Percentiles rank a stretch among this genome's conserved stretches.
Conservation (phyloP, 2,113 vertebrate genomes). For the Malurus melanocephalus region DNA sequence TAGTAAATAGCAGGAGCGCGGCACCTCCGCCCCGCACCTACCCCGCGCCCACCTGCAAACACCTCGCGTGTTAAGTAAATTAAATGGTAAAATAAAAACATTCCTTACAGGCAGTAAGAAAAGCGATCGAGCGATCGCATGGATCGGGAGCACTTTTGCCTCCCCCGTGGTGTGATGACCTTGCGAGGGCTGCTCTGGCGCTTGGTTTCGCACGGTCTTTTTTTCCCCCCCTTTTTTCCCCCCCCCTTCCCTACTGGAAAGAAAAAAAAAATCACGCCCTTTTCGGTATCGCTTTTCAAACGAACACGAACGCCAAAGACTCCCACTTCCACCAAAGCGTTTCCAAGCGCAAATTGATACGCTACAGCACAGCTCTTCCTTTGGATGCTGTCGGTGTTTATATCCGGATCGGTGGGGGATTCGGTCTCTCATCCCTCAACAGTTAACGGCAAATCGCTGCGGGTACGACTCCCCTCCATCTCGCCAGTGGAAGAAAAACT, state of each 20-base stretch:
- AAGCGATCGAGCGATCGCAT: background rate
- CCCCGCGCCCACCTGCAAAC: background rate
- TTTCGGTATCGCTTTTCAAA: slow-evolving; percentile 11
- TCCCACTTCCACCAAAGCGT: background rate
- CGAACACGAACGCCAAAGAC: background rate
- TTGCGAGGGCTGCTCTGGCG: slow-evolving; percentile 49
- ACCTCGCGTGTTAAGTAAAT: background rate
- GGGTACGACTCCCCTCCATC: background rate
- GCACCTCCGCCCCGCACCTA: background rate
- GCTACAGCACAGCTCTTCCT: background rate
- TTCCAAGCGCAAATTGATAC: background rate
- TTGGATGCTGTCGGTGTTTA: background rate
- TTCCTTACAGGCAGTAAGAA: background rate
- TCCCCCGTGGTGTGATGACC: slow-evolving; percentile 54
- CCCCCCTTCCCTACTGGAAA: background rate
- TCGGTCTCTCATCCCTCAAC: background rate
- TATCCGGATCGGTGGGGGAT: background rate
- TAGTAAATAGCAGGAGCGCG: background rate
- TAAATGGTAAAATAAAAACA: background rate
- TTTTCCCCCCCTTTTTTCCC: too few species aligned
- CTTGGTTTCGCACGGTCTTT: background rate
- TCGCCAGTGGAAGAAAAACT: background rate
- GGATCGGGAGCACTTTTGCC: background rate
- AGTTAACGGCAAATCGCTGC: background rate
- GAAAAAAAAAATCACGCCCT: slow-evolving; percentile 35